phyloP scores from a whole-genome alignment of 2,888 invertebrate genomes.

The Aleiodes alternator region DNA sequence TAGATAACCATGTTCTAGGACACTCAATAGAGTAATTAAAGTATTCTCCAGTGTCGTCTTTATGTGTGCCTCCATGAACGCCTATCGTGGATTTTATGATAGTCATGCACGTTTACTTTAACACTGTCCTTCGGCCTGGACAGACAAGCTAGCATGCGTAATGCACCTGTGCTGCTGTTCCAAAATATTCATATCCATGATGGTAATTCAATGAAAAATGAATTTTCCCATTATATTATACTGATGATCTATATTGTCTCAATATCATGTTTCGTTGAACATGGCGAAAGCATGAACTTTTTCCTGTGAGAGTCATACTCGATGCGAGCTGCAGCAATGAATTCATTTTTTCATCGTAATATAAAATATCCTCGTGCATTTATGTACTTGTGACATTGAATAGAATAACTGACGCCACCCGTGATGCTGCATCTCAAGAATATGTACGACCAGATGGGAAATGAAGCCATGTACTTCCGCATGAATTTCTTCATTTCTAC shows the following conservation, averaged over 20 bases:
- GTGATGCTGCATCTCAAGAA: slow-evolving; percentile 15
- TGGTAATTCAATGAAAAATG: background rate
- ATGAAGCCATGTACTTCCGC: slow-evolving; percentile 38
- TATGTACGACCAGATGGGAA: slow-evolving; percentile 37
- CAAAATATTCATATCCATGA: slow-evolving; percentile 3
- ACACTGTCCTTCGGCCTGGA: slow-evolving; percentile 25
- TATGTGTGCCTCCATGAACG: slow-evolving; percentile 10
- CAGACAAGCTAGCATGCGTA: slow-evolving; percentile 29
- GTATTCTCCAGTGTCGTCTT: slow-evolving; percentile 20
- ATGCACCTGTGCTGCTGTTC: slow-evolving; percentile 30
- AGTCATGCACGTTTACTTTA: slow-evolving; percentile 48
- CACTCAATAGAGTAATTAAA: slow-evolving; percentile 8
- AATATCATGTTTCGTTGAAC: too few species aligned
- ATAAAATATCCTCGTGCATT: slow-evolving; percentile 13
- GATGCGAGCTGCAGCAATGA: background rate
- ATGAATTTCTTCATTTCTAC: slow-evolving; percentile 29
- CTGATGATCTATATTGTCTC: too few species aligned
- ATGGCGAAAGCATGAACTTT: background rate
- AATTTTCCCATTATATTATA: too few species aligned
- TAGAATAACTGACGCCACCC: slow-evolving; percentile 35
- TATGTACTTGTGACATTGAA: slow-evolving; percentile 4
- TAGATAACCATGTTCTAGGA: background rate
- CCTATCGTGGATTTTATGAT: slow-evolving; percentile 40
- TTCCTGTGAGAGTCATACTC: background rate
- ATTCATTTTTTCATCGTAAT: slow-evolving; percentile 6